Evolutionary conservation across 1,140 invertebrate species (phyloP), one percentile per base, ranked within the genome.

Genomic region (Sarcophaga peregrina): DNA sequence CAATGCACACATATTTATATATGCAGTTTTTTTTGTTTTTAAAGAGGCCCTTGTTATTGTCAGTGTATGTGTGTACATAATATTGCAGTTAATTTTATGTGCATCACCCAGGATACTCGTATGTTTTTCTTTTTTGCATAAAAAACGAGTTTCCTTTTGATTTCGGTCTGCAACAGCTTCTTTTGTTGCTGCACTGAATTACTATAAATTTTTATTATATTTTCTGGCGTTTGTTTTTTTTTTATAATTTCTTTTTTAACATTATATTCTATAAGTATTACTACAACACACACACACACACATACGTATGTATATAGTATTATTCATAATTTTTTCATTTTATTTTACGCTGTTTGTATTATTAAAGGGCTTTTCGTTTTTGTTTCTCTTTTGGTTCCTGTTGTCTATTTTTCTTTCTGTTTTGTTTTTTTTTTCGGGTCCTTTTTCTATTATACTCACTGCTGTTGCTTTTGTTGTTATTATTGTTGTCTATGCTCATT

Each of bases 251-350:
- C 15, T 13, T n/a, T n/a, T 58, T n/a, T 7, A 6, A 15, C 54
- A 58, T n/a, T n/a, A n/a, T 58, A 58, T 58, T 58, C 15, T 58
- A 58, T n/a, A n/a, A 58, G n/a, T n/a, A 58, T 58, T 58, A n/a
- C 25, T 37, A 37, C 25, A 37, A 37, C 25, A 37, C 4, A 37
- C 25, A 37, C 4, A 37, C 25, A 37, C 4, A 37, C 25, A 37
- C 4, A 37, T 4, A 37, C 1, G 25, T 4, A 37, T 37, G 4
- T 4, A 37, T 37, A 37, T 4, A 37, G 15, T 58, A n/a, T 58
- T 0, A 58, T 58, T 58, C 48, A 1, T n/a, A n/a, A n/a, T 0
- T n/a, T 7, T 15, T 13, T 58, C n/a, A 15, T 58, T 58, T 4
- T 58, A 4, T 15, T 15, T 58, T n/a, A 58, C 54, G n/a, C 13